A percentile compares a stretch with the other conserved stretches of the same genome.
Conservation (phyloP, 2,888 invertebrate species). For the Tipula helvola region DNA sequence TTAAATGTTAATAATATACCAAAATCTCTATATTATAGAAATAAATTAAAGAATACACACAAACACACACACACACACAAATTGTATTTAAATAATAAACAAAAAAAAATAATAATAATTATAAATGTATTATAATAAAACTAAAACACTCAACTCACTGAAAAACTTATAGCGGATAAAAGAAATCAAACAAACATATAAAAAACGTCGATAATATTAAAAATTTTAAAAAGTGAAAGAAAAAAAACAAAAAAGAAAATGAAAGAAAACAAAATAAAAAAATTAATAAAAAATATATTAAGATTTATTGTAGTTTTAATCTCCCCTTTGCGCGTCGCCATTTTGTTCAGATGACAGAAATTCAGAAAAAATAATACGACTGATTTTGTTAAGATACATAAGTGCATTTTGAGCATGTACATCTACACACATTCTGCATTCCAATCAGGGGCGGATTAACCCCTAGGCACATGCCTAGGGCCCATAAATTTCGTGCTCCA, state of each 20-base stretch:
- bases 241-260: background rate
- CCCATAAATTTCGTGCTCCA: too few relatives aligned
- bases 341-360: too few relatives aligned
- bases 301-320: too few relatives aligned
- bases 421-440: too few relatives aligned
- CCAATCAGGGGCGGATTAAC: too few relatives aligned
- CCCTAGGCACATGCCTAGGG: too few relatives aligned
- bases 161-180: background rate
- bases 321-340: too few relatives aligned
- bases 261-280: background rate
- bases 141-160: background rate
- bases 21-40: background rate
- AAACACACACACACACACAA: background rate
- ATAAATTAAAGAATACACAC: background rate
- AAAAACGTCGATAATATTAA: background rate
- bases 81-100: background rate
- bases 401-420: too few relatives aligned
- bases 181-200: background rate
- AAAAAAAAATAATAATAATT: background rate
- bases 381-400: too few relatives aligned
- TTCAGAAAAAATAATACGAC: too few relatives aligned
- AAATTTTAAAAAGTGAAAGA: background rate
- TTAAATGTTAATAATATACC: background rate
- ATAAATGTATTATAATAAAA: background rate
- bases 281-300: background rate